These are phyloP conservation scores for Phoenicopterus ruber DNA, from an alignment of 2,113 vertebrate species.

Conservation along the genomic window DNA sequence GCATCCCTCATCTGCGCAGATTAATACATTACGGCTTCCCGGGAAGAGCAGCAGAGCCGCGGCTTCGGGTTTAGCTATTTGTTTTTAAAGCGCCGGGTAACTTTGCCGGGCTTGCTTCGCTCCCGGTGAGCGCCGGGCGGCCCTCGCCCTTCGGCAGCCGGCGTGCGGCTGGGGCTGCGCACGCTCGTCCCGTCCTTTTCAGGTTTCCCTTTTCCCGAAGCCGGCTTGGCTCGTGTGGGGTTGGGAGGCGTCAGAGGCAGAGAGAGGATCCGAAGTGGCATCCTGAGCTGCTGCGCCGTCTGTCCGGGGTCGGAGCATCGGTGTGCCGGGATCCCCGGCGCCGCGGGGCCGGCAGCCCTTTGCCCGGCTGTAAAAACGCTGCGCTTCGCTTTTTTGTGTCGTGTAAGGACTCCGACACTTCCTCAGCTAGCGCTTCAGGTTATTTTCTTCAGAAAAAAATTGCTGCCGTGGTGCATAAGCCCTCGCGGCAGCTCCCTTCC, in stretches of 20 bases:
- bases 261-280: not conserved
- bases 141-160: not conserved
- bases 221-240: not conserved
- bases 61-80: not conserved
- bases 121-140: not conserved
- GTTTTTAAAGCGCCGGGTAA: not conserved
- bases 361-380: not conserved
- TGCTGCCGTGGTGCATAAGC: accelerated
- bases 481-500: not conserved
- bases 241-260: not conserved
- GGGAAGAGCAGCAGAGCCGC: not conserved
- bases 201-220: not conserved
- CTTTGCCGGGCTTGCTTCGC: not conserved
- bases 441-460: not conserved
- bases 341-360: not conserved
- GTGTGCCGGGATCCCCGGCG: not conserved
- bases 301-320: too few species aligned
- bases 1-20: constrained; percentile 49
- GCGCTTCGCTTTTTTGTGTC: not conserved
- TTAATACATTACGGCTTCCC: constrained; percentile 53
- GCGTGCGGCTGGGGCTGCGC: not conserved
- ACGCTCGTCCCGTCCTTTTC: accelerated
- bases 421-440: not conserved
- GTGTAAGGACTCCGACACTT: not conserved
- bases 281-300: not conserved